Evolutionary conservation across 1,140 invertebrate species (phyloP).

Genomic region (Listronotus bonariensis): DNA sequence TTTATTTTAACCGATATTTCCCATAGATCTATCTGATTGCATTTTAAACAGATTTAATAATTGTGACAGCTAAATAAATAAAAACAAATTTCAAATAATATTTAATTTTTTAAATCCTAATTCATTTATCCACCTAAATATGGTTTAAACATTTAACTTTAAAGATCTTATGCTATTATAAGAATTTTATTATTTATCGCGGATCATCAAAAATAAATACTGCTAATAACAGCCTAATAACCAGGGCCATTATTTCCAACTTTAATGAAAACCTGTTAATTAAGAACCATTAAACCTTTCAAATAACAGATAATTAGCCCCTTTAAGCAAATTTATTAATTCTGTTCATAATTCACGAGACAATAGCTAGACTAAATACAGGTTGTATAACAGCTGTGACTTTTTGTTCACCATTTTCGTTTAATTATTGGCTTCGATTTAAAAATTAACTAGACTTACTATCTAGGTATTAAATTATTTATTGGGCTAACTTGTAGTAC

Average conservation of each 20-base stretch:
- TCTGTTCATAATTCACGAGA: conserved; percentile 36
- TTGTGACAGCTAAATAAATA: no score
- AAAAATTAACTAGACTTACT: background rate
- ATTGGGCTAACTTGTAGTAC: no score
- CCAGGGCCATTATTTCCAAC: conserved; percentile 23
- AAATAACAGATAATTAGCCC: conserved; percentile 35
- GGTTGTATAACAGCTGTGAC: conserved; percentile 37
- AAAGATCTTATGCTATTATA: no score
- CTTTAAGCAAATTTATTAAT: conserved; percentile 35
- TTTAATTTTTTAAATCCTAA: no score
- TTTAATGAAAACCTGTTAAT: conserved; percentile 34
- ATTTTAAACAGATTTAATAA: no score
- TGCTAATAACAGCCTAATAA: conserved; percentile 26
- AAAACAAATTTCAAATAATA: no score
- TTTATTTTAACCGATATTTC: no score
- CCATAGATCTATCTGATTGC: no score
- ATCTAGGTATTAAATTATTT: background rate
- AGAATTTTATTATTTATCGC: no score
- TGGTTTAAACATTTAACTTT: no score
- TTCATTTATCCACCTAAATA: no score
- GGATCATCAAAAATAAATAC: conserved; percentile 29
- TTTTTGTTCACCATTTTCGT: conserved; percentile 32
- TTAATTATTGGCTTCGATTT: conserved; percentile 21
- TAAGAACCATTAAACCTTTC: conserved; percentile 34
- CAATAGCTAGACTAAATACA: conserved; percentile 36